Conservation (phyloP, 2,113 vertebrate species). For the Ascaphus truei region DNA sequence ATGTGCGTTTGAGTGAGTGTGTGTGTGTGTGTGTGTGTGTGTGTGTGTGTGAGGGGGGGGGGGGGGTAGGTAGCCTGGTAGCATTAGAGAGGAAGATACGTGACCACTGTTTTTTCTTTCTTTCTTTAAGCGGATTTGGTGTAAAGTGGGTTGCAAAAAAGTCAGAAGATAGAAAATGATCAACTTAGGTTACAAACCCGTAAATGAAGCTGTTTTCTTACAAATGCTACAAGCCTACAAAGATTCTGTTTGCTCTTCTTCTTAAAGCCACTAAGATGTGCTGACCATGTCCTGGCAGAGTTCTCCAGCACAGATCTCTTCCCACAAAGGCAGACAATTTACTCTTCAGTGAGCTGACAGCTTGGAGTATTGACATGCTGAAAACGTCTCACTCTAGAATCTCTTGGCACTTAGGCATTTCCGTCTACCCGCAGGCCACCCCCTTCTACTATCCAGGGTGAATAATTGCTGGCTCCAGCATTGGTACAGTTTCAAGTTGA, state of each 20-base stretch:
- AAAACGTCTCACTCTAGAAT: neutral
- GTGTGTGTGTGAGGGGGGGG: no score
- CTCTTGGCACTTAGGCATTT: neutral
- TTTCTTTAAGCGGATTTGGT: neutral
- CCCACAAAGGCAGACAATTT: neutral
- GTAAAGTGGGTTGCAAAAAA: conserved; percentile 13
- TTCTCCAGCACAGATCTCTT: neutral
- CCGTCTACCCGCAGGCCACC: neutral
- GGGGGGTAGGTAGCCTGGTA: no score
- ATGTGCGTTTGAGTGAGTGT: no score
- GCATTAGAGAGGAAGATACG: neutral
- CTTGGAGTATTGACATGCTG: neutral
- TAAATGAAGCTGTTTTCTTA: conserved; percentile 25
- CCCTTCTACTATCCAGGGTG: no score
- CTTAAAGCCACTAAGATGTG: neutral
- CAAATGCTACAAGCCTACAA: conserved; percentile 6
- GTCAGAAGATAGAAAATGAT: conserved; percentile 31
- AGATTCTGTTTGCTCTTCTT: neutral
- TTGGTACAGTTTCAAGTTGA: no score
- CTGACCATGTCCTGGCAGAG: neutral
- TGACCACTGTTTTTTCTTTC: neutral
- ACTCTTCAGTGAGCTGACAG: neutral
- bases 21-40: no score
- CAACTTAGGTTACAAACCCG: conserved; percentile 3
- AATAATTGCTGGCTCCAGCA: no score